Evolutionary conservation across 2,888 invertebrate species (phyloP), one percentile per base, ranked within the genome.

Genomic region (Plagodis pulveraria): DNA sequence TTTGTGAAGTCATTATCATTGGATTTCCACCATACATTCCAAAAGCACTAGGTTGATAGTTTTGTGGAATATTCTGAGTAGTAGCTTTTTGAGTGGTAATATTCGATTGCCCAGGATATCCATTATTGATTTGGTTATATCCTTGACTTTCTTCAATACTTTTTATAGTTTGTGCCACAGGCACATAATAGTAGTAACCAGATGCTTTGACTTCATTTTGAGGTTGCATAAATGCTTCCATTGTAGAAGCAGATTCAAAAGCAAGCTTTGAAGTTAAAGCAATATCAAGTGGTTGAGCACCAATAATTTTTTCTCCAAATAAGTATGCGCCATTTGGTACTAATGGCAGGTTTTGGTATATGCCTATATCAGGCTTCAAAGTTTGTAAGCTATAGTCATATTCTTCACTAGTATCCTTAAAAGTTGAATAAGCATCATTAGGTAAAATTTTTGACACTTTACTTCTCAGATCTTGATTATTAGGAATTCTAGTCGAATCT

Each of bases 1-100:
- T 47, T 50, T 51, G 42, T 40, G 36, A 43, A 40, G 36, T 51
- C 59, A 59, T 59, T 38, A 50, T 51, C 62, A 65, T 67, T 9
- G 64, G 62, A 11, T 45, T 60, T 12, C 58, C 58, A 33, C 64
- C 64, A 32, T 62, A 63, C 34, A 51, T 57, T 45, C 63, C 66
- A 55, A 66, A 66, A 32, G 40, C 34, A 36, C 47, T 40, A 8
- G 63, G 63, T 33, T 61, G 52, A 42, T 61, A 49, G 33, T 63
- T 65, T 42, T 48, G 22, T 36, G 12, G 22, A 5, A 40, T 22
- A 6, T 48, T 32, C 2, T 38, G 11, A 8, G 43, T 0, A 47
- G 36, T 56, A 22, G 45, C 50, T 35, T 35, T 42, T 32, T n/a
- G 41, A 32, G 5, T 10, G 7, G 36, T 44, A 8, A 38, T 40